Percentiles rank a stretch among this genome's conserved stretches.
These are phyloP conservation scores for Palythoa heliodiscus DNA, from an alignment of 92 coral and sea anemone genomes.

Conservation along the genomic window DNA sequence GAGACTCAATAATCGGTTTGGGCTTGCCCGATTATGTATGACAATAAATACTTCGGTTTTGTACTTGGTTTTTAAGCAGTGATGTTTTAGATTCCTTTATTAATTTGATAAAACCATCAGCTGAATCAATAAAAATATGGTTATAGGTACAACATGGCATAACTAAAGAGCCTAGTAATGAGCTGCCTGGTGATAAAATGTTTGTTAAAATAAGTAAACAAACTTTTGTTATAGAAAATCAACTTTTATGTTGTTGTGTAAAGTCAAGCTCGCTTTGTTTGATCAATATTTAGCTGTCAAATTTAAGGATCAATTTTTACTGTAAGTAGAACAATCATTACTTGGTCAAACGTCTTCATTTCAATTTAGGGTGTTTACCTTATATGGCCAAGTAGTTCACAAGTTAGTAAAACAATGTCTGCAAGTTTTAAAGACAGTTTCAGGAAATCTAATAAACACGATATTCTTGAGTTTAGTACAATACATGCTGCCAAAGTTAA, in stretches of 20 bases:
- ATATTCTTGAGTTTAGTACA: no score
- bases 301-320: conserved; percentile 8
- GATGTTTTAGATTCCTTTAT: background rate
- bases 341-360: background rate
- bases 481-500: no score
- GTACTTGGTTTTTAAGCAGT: background rate
- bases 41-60: background rate
- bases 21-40: background rate
- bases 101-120: background rate
- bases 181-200: background rate
- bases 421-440: no score
- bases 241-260: conserved; percentile 23
- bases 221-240: background rate
- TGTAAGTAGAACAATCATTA: background rate
- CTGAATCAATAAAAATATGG: conserved; percentile 4
- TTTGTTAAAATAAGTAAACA: conserved; percentile 9
- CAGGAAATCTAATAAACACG: no score
- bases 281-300: conserved; percentile 20
- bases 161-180: background rate
- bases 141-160: conserved; percentile 8
- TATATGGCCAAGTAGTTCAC: background rate
- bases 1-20: conserved; percentile 3
- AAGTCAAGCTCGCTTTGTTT: background rate
- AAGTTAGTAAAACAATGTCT: no score
- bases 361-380: background rate